These are phyloP conservation scores for Drosophila hamatofila DNA, from an alignment of 2,888 invertebrate species.

Conservation along the genomic window DNA sequence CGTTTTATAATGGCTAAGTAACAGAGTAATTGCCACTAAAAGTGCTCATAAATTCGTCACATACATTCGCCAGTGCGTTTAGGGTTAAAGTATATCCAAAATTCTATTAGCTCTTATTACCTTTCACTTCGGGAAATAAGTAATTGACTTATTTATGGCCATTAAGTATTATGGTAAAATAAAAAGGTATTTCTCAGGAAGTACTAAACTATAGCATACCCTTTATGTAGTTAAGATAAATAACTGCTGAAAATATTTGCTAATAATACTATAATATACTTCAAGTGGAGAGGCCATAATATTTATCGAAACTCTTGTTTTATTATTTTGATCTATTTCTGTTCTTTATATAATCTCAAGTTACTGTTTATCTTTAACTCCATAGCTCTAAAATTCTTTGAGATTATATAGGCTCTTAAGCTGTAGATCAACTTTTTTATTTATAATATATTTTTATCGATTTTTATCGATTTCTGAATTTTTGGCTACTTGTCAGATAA, in stretches of 20 bases:
- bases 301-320: background rate
- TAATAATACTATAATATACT: background rate
- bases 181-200: too few species aligned
- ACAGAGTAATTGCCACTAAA: constrained; percentile 5
- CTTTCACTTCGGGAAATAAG: background rate
- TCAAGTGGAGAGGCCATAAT: too few species aligned
- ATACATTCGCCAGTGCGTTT: background rate
- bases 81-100: background rate
- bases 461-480: too few species aligned
- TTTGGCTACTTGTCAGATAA: too few species aligned
- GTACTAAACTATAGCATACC: background rate
- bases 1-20: constrained; percentile 22
- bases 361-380: too few species aligned
- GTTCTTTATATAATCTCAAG: too few species aligned
- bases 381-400: too few species aligned
- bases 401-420: too few species aligned
- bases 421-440: too few species aligned
- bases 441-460: too few species aligned
- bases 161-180: too few species aligned
- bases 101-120: background rate
- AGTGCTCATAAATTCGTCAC: background rate
- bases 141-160: background rate
- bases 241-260: background rate
- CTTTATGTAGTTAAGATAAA: background rate
- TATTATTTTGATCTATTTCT: background rate